phyloP scores from a whole-genome alignment of 2,888 invertebrate genomes.

The Perithous albicinctus region DNA sequence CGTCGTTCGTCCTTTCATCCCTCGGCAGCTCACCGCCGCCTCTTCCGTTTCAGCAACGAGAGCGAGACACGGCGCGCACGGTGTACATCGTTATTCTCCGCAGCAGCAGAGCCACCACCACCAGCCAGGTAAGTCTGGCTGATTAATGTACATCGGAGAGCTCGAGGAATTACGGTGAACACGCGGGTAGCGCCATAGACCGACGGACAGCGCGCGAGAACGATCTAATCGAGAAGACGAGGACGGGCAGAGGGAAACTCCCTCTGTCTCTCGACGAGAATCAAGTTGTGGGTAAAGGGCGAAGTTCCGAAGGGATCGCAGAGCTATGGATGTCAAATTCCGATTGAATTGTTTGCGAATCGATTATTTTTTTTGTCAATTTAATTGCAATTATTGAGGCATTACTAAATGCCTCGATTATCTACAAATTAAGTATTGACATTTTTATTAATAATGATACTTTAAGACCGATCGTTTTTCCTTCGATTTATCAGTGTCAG shows the following conservation, averaged over 20 bases:
- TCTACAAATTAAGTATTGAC: too few species aligned
- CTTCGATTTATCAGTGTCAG: too few species aligned
- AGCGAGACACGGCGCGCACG: slow-evolving; percentile 25
- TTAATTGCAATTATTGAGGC: too few species aligned
- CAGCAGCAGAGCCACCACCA: slow-evolving; percentile 33
- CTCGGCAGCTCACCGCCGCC: slow-evolving; percentile 2
- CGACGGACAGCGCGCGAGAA: slow-evolving; percentile 11
- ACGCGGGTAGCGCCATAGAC: slow-evolving; percentile 9
- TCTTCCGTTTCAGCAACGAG: slow-evolving; percentile 25
- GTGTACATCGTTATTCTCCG: slow-evolving; percentile 64
- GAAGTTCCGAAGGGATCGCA: too few species aligned
- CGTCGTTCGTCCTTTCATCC: slow-evolving; percentile 27
- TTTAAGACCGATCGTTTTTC: too few species aligned
- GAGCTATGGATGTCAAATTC: too few species aligned
- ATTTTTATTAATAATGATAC: too few species aligned
- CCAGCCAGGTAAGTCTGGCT: slow-evolving; percentile 55
- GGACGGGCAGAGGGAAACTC: not conserved
- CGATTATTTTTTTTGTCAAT: too few species aligned
- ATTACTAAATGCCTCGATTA: too few species aligned
- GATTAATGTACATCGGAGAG: slow-evolving; percentile 63
- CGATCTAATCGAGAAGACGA: slow-evolving; percentile 32
- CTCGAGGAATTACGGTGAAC: slow-evolving; percentile 61
- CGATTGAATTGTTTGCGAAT: too few species aligned
- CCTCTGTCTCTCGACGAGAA: too few species aligned
- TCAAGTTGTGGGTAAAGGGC: not conserved